Base-by-base conservation (phyloP, 2,113 vertebrate species). In the Plestiodon gilberti region DNA sequence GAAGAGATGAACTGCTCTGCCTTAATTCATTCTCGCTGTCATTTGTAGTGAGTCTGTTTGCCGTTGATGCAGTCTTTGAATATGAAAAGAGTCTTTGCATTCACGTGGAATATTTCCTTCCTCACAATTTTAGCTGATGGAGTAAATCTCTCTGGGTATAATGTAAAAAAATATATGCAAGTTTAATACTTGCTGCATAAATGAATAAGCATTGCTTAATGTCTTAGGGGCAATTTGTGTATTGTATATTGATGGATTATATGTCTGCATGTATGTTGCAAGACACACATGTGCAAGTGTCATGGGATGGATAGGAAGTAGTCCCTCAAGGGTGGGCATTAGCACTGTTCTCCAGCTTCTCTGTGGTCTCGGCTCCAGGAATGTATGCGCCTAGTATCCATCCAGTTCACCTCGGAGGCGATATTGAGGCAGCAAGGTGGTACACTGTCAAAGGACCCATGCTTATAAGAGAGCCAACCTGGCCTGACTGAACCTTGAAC, bases 11-110 rank as follows among this genome's bases (percentile, higher is more conserved):
- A 57, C 35, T 89, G 79, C 64, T 93, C 74, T 81, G 8, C 69
- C 23, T 93, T 93, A 93, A 92, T 94, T 94, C 38, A 84, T 61
- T 90, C 61, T 80, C 85, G 61, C 57, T 89, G 84, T 92, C 40
- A 38, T 77, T 89, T 95, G 87, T 88, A 88, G 81, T 78, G 67
- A 90, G 30, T 81, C 86, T 85, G 11, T 81, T 90, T 93, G 81
- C 87, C 91, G 40, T 65, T 83, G 87, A 94, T 90, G 1, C 67
- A 64, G n/a, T 90, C 77, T 86, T 93, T 90, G 87, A 92, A 90
- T 90, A 87, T 81, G 83, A 87, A 85, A 84, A 91, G 55, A 81
- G 74, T 84, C 88, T 91, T 70, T 92, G 20, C 20, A 43, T 95
- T 92, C 67, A 52, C 23, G 28, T 73, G 91, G 61, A 89, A 70